Percentiles rank a stretch among this genome's conserved stretches.
Evolutionary conservation across 2,113 vertebrate genomes (phyloP).

Genomic region (Agapornis roseicollis): DNA sequence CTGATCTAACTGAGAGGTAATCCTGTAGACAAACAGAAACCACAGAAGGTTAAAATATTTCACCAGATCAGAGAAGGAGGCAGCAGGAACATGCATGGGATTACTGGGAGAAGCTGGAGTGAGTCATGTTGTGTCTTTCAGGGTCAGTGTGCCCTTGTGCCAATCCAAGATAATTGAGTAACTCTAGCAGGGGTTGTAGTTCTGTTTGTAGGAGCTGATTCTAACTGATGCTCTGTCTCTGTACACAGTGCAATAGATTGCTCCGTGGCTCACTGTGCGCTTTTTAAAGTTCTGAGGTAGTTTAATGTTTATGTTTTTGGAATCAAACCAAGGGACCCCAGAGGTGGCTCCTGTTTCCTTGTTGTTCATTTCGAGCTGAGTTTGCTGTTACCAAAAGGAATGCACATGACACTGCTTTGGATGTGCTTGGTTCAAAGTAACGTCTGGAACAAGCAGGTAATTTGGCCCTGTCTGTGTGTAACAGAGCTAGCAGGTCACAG

Average conservation of each 20-base stretch:
- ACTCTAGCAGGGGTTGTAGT: not conserved
- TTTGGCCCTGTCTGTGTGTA: not conserved
- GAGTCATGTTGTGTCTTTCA: fast-evolving
- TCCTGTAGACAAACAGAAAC: not conserved
- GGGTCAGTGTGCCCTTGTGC: not conserved
- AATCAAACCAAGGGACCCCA: not conserved
- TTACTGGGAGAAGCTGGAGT: not conserved
- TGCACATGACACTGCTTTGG: not conserved
- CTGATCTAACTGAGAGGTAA: not conserved
- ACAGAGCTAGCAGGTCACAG: not conserved
- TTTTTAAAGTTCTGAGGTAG: not conserved
- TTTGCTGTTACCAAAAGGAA: not conserved
- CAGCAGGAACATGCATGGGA: not conserved
- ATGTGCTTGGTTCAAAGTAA: not conserved
- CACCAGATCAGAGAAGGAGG: not conserved
- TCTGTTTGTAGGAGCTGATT: not conserved
- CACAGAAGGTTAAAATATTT: not conserved
- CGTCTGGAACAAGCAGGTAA: not conserved
- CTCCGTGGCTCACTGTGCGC: not conserved
- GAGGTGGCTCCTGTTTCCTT: not conserved
- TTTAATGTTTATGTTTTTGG: not conserved
- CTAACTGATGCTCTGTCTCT: not conserved
- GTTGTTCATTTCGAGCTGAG: not conserved
- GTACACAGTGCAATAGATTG: not conserved
- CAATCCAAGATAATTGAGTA: not conserved